Evolutionary conservation across 2,113 vertebrate genomes (phyloP).

Genomic region (Cettia cetti): DNA sequence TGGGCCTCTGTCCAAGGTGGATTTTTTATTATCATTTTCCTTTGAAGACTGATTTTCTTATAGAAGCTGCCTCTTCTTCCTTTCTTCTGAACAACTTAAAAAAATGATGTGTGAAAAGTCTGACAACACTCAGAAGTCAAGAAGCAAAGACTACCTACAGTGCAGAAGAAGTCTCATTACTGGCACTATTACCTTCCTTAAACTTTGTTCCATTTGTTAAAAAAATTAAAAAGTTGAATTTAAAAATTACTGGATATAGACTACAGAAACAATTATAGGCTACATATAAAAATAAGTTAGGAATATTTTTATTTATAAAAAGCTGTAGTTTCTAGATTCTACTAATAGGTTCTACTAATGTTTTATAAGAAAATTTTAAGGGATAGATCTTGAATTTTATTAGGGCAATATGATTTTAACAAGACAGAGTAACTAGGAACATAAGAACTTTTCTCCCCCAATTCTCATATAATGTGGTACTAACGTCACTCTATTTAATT

Average conservation of each 20-base stretch:
- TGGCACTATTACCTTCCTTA: neutral
- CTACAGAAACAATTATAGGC: neutral
- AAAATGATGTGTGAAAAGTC: neutral
- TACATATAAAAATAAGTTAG: neutral
- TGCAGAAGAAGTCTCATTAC: neutral
- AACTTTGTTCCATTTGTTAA: neutral
- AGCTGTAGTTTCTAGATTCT: neutral
- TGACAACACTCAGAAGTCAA: neutral
- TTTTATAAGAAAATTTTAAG: neutral
- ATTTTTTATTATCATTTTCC: neutral
- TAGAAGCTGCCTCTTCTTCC: neutral
- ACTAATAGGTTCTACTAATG: neutral
- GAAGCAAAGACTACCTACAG: neutral
- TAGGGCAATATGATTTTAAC: neutral
- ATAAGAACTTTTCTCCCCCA: neutral
- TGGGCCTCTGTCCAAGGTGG: neutral
- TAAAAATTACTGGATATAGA: neutral
- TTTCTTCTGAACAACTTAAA: neutral
- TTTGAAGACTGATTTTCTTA: neutral
- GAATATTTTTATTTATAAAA: neutral
- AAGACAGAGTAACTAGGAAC: neutral
- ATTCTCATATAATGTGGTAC: neutral
- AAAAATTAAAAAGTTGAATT: neutral
- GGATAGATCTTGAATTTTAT: accelerated
- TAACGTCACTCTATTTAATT: neutral